Conservation (phyloP, 2,113 vertebrate species). For the Osmerus mordax region DNA sequence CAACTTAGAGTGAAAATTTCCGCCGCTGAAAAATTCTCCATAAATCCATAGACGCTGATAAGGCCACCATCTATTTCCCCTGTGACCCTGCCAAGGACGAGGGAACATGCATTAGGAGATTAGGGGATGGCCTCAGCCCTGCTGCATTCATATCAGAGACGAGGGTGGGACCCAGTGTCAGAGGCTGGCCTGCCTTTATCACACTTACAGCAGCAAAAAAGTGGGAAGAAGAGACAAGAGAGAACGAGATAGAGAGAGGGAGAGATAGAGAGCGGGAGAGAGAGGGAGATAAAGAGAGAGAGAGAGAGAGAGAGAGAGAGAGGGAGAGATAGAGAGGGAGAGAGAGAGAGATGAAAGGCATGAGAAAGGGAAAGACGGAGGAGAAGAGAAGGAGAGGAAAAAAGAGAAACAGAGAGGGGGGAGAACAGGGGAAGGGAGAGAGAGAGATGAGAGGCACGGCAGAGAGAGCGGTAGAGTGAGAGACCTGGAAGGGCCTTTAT, state of each 20-base stretch:
- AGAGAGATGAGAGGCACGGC: slow-evolving; percentile 7
- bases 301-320: slow-evolving; percentile 17
- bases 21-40: slow-evolving; percentile 61
- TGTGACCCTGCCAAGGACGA: slow-evolving; percentile 68
- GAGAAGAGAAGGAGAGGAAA: not conserved
- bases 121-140: slow-evolving; percentile 55
- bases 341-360: not conserved
- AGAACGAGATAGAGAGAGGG: slow-evolving; percentile 20
- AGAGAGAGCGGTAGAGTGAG: slow-evolving; percentile 1
- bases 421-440: slow-evolving; percentile 1
- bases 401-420: slow-evolving; percentile 19
- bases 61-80: slow-evolving; percentile 68
- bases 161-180: slow-evolving; percentile 55
- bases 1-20: slow-evolving; percentile 6
- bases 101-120: slow-evolving; percentile 72
- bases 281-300: not conserved
- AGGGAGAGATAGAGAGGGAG: slow-evolving; percentile 1
- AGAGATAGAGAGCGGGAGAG: not conserved
- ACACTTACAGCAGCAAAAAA: slow-evolving; percentile 37
- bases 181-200: slow-evolving; percentile 59
- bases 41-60: slow-evolving; percentile 74
- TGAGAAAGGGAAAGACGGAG: slow-evolving; percentile 5
- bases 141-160: slow-evolving; percentile 66
- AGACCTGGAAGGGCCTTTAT: slow-evolving; percentile 40
- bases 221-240: slow-evolving; percentile 9